phyloP scores from a whole-genome alignment of 2,888 invertebrate species.

The Drosophila subsilvestris region DNA sequence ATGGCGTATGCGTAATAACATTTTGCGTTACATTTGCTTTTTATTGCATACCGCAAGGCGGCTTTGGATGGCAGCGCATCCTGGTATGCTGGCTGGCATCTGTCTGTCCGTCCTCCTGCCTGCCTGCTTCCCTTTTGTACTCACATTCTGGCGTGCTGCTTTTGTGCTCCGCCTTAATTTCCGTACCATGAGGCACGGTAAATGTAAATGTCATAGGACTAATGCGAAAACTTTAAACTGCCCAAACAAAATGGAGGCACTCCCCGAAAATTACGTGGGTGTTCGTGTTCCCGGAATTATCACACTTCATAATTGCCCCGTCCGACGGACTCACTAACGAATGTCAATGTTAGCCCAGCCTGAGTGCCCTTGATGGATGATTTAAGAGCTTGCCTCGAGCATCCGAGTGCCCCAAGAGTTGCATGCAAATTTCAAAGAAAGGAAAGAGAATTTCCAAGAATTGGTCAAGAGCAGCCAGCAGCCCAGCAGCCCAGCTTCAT shows the following conservation, averaged over 20 bases:
- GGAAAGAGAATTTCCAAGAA: slow-evolving; percentile 7
- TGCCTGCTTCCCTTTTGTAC: slow-evolving; percentile 19
- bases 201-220: slow-evolving; percentile 70
- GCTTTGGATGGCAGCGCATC: slow-evolving; percentile 31
- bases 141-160: slow-evolving; percentile 41
- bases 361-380: slow-evolving; percentile 4
- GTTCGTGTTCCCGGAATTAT: slow-evolving; percentile 55
- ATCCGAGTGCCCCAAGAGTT: background rate
- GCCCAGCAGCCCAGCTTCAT: slow-evolving; percentile 8
- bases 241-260: slow-evolving; percentile 53
- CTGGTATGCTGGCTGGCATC: slow-evolving; percentile 16
- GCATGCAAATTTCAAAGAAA: background rate
- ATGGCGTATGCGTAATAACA: slow-evolving; percentile 76
- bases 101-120: slow-evolving; percentile 4
- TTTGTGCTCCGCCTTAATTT: slow-evolving; percentile 64
- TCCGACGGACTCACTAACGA: slow-evolving; percentile 35
- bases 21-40: slow-evolving; percentile 79
- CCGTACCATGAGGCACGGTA: slow-evolving; percentile 66
- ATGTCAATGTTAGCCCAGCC: slow-evolving; percentile 11
- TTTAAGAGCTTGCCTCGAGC: slow-evolving; percentile 3
- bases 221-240: slow-evolving; percentile 78
- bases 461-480: slow-evolving; percentile 21
- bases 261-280: slow-evolving; percentile 5
- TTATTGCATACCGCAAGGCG: slow-evolving; percentile 79
- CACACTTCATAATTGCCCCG: slow-evolving; percentile 69